Percentiles rank a stretch among this genome's conserved stretches.
phyloP scores from a whole-genome alignment of 2,888 invertebrate species.

The Agriopis leucophaearia region DNA sequence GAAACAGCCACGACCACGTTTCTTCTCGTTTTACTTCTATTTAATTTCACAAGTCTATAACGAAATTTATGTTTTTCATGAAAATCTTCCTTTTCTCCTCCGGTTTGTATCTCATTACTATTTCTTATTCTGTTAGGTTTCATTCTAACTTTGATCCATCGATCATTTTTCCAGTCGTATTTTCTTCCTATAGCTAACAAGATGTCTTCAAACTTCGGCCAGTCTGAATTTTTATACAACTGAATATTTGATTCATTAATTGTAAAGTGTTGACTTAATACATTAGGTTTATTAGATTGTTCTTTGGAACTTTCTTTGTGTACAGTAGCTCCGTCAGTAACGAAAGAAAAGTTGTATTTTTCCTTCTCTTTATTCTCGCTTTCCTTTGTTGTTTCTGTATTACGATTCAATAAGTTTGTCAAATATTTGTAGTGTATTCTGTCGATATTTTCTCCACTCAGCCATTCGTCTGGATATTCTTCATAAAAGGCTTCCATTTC shows the following conservation, averaged over 20 bases:
- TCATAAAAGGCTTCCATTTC: constrained; percentile 75
- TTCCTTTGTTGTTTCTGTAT: constrained; percentile 50
- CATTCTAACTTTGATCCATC: constrained; percentile 79
- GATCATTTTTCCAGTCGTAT: constrained; percentile 82
- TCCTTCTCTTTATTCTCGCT: constrained; percentile 45
- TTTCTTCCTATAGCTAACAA: constrained; percentile 72
- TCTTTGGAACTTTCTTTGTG: constrained; percentile 30
- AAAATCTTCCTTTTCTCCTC: constrained; percentile 54
- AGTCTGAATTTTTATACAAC: constrained; percentile 47
- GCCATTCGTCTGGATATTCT: constrained; percentile 67
- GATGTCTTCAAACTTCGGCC: constrained; percentile 81
- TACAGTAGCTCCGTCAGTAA: constrained; percentile 31
- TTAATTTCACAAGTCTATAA: constrained; percentile 77
- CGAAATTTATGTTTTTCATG: constrained; percentile 77
- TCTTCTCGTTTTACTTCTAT: constrained; percentile 76
- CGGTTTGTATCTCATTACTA: constrained; percentile 36
- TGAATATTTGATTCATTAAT: constrained; percentile 29
- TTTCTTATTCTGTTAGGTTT: constrained; percentile 58
- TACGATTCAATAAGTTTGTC: constrained; percentile 53
- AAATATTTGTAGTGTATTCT: constrained; percentile 60
- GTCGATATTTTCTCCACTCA: constrained; percentile 59
- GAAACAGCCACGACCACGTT: constrained; percentile 80
- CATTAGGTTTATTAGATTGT: constrained; percentile 28
- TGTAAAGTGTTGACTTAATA: constrained; percentile 28
- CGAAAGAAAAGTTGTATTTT: constrained; percentile 45